A percentile compares a stretch with the other conserved stretches of the same genome.
Conservation (phyloP, 2,797 vertebrate species). For the Pipistrellus pipistrellus region DNA sequence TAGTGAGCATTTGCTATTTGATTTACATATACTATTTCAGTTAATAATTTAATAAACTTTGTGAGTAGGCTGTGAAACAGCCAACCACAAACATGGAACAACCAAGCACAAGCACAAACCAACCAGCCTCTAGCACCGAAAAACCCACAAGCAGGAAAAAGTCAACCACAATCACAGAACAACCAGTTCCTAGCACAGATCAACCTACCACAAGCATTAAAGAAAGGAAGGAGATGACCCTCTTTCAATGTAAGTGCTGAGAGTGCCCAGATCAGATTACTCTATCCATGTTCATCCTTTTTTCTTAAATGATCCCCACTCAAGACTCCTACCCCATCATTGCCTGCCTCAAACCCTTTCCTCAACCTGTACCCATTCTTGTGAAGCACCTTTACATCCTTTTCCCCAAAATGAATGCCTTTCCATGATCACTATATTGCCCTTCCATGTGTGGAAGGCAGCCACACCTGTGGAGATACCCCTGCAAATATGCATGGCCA, state of each 20-base stretch:
- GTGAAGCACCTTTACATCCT: background rate
- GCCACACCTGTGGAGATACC: background rate
- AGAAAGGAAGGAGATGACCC: background rate
- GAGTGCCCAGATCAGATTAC: background rate
- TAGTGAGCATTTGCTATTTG: background rate
- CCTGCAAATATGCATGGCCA: background rate
- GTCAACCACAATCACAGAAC: too few relatives aligned
- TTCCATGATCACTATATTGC: background rate
- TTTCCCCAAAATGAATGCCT: background rate
- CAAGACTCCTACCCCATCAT: background rate
- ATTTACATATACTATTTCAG: background rate
- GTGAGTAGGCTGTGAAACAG: background rate
- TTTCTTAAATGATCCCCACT: too few relatives aligned
- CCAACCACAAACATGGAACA: background rate
- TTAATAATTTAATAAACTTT: conserved; percentile 15
- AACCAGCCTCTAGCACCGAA: background rate
- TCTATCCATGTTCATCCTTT: background rate
- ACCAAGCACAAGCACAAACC: background rate
- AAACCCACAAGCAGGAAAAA: background rate
- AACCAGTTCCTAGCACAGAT: background rate
- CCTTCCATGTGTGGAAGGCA: background rate
- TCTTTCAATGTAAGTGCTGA: background rate
- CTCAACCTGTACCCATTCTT: background rate
- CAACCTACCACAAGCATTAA: background rate
- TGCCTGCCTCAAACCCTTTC: background rate